Evolutionary conservation across 2,888 invertebrate genomes (phyloP).

Genomic region (Bombylius major): DNA sequence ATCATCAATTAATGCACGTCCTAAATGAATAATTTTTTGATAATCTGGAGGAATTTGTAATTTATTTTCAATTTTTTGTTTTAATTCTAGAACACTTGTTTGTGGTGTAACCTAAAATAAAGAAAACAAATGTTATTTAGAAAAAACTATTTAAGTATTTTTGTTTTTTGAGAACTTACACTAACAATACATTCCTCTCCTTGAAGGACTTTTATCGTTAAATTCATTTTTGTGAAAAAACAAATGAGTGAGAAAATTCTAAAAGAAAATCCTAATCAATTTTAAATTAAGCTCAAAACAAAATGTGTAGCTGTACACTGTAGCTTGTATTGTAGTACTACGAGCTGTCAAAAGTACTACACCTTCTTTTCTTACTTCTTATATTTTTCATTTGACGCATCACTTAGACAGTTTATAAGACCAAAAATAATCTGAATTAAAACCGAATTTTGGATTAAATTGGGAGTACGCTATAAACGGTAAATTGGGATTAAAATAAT

Average conservation of each 20-base stretch:
- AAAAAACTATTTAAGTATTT: not conserved
- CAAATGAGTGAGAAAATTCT: not conserved
- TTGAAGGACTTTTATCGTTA: constrained; percentile 58
- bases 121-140: no score
- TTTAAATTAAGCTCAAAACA: no score
- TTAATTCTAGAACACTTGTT: constrained; percentile 53
- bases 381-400: no score
- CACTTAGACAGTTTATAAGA: no score
- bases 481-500: no score
- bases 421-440: no score
- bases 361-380: no score
- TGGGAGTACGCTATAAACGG: no score
- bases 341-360: no score
- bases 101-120: constrained; percentile 40
- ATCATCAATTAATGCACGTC: constrained; percentile 58
- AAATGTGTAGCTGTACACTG: no score
- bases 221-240: constrained; percentile 43
- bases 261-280: not conserved
- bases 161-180: constrained; percentile 33
- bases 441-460: no score
- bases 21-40: constrained; percentile 58
- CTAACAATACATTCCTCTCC: constrained; percentile 57
- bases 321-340: no score
- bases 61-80: constrained; percentile 49
- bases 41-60: constrained; percentile 53